A percentile compares a stretch with the other conserved stretches of the same genome.
Conservation (phyloP, 2,113 vertebrate genomes). For the Zapus hudsonius region DNA sequence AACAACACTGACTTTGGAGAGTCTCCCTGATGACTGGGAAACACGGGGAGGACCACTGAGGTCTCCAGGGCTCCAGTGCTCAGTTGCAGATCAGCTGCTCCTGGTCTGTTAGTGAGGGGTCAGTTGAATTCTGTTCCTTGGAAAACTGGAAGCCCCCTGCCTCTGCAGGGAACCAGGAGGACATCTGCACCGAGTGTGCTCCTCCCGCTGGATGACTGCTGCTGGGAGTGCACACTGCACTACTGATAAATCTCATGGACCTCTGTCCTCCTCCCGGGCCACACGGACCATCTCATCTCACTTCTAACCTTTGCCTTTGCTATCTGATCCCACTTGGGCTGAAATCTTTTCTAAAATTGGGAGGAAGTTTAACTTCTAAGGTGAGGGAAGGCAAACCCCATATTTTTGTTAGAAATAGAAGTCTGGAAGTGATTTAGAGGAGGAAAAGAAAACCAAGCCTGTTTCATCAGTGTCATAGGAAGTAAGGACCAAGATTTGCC, state of each 20-base stretch:
- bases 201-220: background rate
- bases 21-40: background rate
- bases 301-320: background rate
- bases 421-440: background rate
- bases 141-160: background rate
- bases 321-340: background rate
- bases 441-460: background rate
- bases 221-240: accelerated
- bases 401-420: background rate
- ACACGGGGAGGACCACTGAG: accelerated
- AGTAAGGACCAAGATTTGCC: background rate
- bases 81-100: background rate
- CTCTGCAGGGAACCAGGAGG: too few relatives aligned
- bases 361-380: background rate
- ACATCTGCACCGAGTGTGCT: background rate
- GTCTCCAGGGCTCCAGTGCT: background rate
- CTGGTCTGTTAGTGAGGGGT: background rate
- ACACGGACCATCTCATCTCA: too few relatives aligned
- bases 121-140: background rate
- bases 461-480: background rate
- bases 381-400: background rate
- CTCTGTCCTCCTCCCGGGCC: background rate
- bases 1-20: background rate
- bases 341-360: background rate
- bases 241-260: background rate